phyloP scores from a whole-genome alignment of 2,797 vertebrate genomes.

The Cichlasoma orientale region DNA sequence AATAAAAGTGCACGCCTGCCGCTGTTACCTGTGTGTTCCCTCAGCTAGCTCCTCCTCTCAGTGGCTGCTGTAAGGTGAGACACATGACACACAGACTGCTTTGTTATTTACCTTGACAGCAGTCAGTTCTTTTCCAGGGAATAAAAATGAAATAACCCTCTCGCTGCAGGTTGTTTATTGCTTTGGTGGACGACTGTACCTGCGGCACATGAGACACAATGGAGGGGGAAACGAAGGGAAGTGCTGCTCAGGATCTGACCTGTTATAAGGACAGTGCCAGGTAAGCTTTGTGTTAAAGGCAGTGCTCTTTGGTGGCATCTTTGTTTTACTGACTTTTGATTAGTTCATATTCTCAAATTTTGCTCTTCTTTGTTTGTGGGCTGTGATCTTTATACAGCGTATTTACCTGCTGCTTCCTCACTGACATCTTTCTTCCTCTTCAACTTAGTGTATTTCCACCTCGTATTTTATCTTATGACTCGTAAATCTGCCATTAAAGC shows the following conservation, averaged over 20 bases:
- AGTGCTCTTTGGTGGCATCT: not conserved
- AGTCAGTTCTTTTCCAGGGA: slow-evolving; percentile 8
- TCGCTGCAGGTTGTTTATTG: not conserved
- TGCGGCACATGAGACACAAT: slow-evolving; percentile 26
- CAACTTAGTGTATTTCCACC: not conserved
- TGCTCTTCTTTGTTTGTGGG: not conserved
- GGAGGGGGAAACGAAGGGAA: slow-evolving; percentile 51
- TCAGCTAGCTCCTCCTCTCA: slow-evolving; percentile 57
- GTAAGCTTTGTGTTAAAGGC: slow-evolving; percentile 34
- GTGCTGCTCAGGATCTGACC: slow-evolving; percentile 8
- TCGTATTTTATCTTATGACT: not conserved
- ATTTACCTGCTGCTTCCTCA: not conserved
- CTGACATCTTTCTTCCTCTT: not conserved
- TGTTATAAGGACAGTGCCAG: slow-evolving; percentile 41
- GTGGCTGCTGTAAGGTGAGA: slow-evolving; percentile 55
- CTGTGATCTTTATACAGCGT: not conserved
- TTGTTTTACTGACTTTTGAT: not conserved
- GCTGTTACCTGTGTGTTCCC: slow-evolving; percentile 33
- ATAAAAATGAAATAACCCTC: slow-evolving; percentile 47
- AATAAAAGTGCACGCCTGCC: slow-evolving; percentile 45
- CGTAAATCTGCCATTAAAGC: not conserved
- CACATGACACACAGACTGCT: slow-evolving; percentile 35
- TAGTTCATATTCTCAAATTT: not conserved
- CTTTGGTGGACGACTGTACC: slow-evolving; percentile 15
- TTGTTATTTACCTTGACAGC: slow-evolving; percentile 59